These are phyloP conservation scores for Dryocosmus kuriphilus DNA, from an alignment of 2,888 invertebrate species.

Conservation along the genomic window DNA sequence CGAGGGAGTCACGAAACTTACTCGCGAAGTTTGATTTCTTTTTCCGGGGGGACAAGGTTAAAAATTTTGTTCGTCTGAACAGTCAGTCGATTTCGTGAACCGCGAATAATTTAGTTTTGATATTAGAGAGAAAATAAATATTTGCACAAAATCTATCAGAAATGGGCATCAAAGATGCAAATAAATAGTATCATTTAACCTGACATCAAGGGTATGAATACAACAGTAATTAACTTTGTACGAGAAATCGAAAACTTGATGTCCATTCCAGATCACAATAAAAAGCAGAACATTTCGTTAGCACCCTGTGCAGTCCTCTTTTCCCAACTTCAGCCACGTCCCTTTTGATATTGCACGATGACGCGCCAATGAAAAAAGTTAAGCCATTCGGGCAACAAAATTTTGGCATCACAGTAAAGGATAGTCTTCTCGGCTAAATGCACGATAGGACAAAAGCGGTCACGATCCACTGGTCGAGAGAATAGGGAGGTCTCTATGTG, in stretches of 20 bases:
- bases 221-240: neutral
- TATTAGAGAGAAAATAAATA: slow-evolving; percentile 24
- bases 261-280: slow-evolving; percentile 21
- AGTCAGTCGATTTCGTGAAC: neutral
- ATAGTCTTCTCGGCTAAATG: slow-evolving; percentile 62
- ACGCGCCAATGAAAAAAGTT: slow-evolving; percentile 51
- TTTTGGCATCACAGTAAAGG: slow-evolving; percentile 74
- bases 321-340: slow-evolving; percentile 46
- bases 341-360: slow-evolving; percentile 56
- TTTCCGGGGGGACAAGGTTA: slow-evolving; percentile 10
- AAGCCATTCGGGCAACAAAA: slow-evolving; percentile 47
- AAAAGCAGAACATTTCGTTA: slow-evolving; percentile 13
- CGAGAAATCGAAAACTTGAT: neutral
- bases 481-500: slow-evolving; percentile 71
- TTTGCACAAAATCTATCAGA: slow-evolving; percentile 33
- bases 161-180: slow-evolving; percentile 9
- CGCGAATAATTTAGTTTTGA: slow-evolving; percentile 7
- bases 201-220: neutral
- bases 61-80: neutral
- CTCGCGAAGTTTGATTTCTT: slow-evolving; percentile 35
- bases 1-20: slow-evolving; percentile 44
- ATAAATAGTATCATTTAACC: neutral
- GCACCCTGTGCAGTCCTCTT: slow-evolving; percentile 19
- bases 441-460: slow-evolving; percentile 69
- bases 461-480: slow-evolving; percentile 73